Evolutionary conservation across 2,888 invertebrate genomes (phyloP).

Genomic region (Eupithecia dodoneata): DNA sequence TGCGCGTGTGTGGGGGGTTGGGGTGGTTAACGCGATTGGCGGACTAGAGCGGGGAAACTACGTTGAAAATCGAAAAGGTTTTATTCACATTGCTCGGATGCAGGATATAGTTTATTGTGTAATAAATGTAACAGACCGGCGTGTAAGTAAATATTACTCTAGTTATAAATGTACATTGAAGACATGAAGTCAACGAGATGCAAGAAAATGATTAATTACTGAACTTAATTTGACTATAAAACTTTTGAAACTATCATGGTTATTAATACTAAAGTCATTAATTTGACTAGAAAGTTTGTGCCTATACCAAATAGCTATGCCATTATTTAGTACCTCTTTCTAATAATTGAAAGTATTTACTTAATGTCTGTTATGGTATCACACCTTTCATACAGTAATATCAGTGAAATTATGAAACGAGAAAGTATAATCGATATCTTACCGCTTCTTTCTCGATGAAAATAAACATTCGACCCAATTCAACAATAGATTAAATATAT

Average conservation of each 20-base stretch:
- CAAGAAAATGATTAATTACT: neutral
- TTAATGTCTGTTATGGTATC: neutral
- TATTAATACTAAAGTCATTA: neutral
- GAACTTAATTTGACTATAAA: too few relatives aligned
- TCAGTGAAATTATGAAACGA: neutral
- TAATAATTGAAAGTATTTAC: slow-evolving; percentile 1
- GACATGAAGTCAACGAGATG: neutral
- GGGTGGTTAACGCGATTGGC: slow-evolving; percentile 67
- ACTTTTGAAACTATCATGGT: too few relatives aligned
- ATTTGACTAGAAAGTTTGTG: neutral
- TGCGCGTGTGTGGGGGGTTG: slow-evolving; percentile 62
- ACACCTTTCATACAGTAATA: neutral
- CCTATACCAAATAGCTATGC: neutral
- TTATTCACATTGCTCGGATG: neutral
- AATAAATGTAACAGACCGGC: neutral
- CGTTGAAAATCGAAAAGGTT: slow-evolving; percentile 31
- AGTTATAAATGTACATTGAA: neutral
- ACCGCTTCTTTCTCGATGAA: neutral
- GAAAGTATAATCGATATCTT: neutral
- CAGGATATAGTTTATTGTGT: neutral
- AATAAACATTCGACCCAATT: slow-evolving; percentile 23
- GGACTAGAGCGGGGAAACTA: slow-evolving; percentile 68
- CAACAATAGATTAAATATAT: slow-evolving; percentile 21
- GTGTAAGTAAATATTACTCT: neutral
- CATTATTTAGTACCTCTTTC: neutral